phyloP scores from a whole-genome alignment of 2,888 invertebrate genomes.

The Harpagoxenus sublaevis region DNA sequence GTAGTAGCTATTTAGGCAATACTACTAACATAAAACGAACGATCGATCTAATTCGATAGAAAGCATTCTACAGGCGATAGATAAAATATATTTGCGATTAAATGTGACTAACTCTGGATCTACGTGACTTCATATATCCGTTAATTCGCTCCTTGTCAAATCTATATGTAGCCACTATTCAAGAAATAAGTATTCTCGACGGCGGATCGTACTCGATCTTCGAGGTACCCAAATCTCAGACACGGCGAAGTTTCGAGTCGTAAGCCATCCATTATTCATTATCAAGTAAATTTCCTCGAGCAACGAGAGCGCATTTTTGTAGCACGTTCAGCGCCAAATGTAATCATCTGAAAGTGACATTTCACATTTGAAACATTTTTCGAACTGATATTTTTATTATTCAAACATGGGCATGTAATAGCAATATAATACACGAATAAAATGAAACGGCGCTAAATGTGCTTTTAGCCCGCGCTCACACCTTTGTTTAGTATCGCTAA shows the following conservation, averaged over 20 bases:
- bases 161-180: slow-evolving; percentile 65
- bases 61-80: slow-evolving; percentile 66
- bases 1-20: slow-evolving; percentile 68
- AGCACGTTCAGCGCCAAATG: slow-evolving; percentile 34
- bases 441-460: slow-evolving; percentile 30
- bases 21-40: slow-evolving; percentile 72
- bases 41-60: slow-evolving; percentile 67
- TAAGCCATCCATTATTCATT: neutral
- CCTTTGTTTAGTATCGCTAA: neutral
- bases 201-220: slow-evolving; percentile 60
- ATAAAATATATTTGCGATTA: slow-evolving; percentile 65
- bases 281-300: slow-evolving; percentile 61
- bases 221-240: slow-evolving; percentile 71
- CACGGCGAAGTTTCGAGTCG: slow-evolving; percentile 34
- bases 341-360: slow-evolving; percentile 1
- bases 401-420: neutral
- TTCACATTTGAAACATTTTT: neutral
- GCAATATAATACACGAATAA: neutral
- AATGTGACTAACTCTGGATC: slow-evolving; percentile 64
- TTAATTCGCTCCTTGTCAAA: slow-evolving; percentile 56
- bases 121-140: slow-evolving; percentile 58
- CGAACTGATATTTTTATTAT: neutral
- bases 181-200: slow-evolving; percentile 58
- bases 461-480: slow-evolving; percentile 16
- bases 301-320: slow-evolving; percentile 56